A percentile compares a stretch with the other conserved stretches of the same genome.
Evolutionary conservation across 92 coral and sea anemone genomes (phyloP).

Genomic region (Heteractis magnifica): DNA sequence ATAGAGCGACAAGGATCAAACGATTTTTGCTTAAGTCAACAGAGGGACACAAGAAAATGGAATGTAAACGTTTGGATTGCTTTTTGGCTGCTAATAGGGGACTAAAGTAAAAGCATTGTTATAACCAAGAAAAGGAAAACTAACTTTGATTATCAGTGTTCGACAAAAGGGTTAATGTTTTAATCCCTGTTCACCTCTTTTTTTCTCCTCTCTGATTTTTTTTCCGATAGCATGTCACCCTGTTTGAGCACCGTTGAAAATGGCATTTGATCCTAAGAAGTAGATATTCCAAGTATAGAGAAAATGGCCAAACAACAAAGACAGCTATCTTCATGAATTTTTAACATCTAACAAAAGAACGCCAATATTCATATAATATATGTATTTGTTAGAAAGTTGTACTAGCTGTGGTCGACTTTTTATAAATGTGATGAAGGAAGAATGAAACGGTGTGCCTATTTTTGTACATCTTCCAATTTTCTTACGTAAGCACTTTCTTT

Average conservation of each 20-base stretch:
- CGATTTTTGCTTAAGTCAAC: constrained; percentile 40
- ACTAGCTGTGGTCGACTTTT: neutral
- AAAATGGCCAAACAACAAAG: neutral
- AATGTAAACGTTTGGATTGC: constrained; percentile 34
- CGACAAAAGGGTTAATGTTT: neutral
- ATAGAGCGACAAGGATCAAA: constrained; percentile 32
- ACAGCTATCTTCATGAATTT: neutral
- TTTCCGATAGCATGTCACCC: neutral
- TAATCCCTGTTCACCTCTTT: neutral
- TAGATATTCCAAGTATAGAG: neutral
- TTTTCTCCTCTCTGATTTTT: neutral
- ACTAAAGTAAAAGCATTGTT: constrained; percentile 29
- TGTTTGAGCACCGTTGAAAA: neutral
- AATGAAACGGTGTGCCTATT: neutral
- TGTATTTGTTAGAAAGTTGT: neutral
- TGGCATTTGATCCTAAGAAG: neutral
- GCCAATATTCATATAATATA: neutral
- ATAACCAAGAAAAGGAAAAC: neutral
- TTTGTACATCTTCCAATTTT: neutral
- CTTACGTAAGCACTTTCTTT: neutral
- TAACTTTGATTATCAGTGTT: neutral
- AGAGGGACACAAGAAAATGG: constrained; percentile 38
- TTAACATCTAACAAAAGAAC: neutral
- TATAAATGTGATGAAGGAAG: neutral
- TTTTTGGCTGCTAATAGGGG: constrained; percentile 32